phyloP scores from a whole-genome alignment of 2,797 vertebrate genomes.

The Apogon talboti region DNA sequence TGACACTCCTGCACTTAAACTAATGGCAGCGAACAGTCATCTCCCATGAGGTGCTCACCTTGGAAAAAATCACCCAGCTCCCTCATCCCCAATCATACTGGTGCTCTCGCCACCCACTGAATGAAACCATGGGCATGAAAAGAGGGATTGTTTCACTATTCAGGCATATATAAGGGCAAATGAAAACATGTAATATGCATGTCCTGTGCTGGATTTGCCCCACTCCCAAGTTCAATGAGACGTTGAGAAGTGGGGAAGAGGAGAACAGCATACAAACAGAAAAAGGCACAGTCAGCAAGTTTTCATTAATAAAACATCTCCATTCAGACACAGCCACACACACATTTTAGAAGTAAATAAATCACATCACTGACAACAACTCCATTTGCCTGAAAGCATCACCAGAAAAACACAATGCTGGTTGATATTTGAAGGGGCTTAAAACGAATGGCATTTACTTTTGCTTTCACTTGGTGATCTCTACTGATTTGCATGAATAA shows the following conservation, averaged over 20 bases:
- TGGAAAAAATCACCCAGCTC: slow-evolving; percentile 80
- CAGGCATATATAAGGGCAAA: slow-evolving; percentile 75
- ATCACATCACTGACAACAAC: neutral
- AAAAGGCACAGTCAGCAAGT: slow-evolving; percentile 62
- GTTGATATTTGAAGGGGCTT: too few relatives aligned
- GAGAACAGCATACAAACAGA: slow-evolving; percentile 53
- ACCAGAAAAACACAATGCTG: too few relatives aligned
- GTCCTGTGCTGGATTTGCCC: slow-evolving; percentile 76
- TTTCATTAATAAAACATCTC: slow-evolving; percentile 35
- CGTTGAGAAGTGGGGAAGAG: slow-evolving; percentile 62
- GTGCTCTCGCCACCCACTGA: slow-evolving; percentile 81
- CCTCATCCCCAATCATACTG: slow-evolving; percentile 83
- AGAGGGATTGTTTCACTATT: slow-evolving; percentile 82
- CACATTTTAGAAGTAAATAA: slow-evolving; percentile 28
- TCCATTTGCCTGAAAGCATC: too few relatives aligned
- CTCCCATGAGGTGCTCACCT: slow-evolving; percentile 84
- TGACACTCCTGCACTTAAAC: slow-evolving; percentile 84
- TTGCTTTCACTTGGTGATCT: too few relatives aligned
- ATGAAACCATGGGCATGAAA: slow-evolving; percentile 81
- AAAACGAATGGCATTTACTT: too few relatives aligned
- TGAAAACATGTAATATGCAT: slow-evolving; percentile 81
- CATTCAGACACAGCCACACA: slow-evolving; percentile 50
- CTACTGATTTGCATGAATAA: too few relatives aligned
- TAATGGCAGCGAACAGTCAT: slow-evolving; percentile 83
- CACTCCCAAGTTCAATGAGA: slow-evolving; percentile 71